These are phyloP conservation scores for Anaspis maculata DNA, from an alignment of 2,888 invertebrate genomes.

Conservation along the genomic window DNA sequence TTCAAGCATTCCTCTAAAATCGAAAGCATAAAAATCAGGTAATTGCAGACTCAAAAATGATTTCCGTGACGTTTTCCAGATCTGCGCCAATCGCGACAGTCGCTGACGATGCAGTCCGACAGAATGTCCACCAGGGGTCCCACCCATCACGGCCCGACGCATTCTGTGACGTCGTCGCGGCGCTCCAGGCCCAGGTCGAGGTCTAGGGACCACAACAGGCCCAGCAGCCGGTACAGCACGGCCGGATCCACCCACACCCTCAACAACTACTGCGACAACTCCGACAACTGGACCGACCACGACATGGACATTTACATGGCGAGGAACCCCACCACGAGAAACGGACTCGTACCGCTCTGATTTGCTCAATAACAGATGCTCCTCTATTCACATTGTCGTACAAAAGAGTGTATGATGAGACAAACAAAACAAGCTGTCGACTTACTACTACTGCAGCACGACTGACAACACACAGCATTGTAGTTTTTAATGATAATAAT, in stretches of 20 bases:
- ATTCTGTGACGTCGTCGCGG: conserved; percentile 42
- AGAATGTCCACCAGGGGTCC: conserved; percentile 60
- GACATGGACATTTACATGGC: conserved; percentile 95
- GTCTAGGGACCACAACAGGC: conserved; percentile 61
- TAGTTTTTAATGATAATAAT: background rate
- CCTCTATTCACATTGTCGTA: too few species aligned
- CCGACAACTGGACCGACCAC: conserved; percentile 91
- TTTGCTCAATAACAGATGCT: conserved; percentile 16
- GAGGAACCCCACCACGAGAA: conserved; percentile 78
- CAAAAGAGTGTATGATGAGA: conserved; percentile 8
- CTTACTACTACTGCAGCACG: background rate
- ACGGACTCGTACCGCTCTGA: conserved; percentile 74
- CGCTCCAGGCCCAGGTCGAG: conserved; percentile 70
- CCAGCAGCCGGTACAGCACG: conserved; percentile 68
- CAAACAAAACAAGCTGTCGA: conserved; percentile 4
- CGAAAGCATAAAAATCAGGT: too few species aligned
- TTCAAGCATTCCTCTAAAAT: too few species aligned
- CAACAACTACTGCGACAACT: conserved; percentile 81
- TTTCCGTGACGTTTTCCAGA: too few species aligned
- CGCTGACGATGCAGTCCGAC: conserved; percentile 73
- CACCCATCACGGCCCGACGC: conserved; percentile 51
- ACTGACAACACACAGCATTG: too few species aligned
- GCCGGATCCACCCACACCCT: conserved; percentile 76
- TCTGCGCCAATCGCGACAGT: conserved; percentile 78
- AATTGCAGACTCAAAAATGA: too few species aligned